Percentiles rank a stretch among this genome's conserved stretches.
Evolutionary conservation across 2,888 invertebrate genomes (phyloP).

Genomic region (Archips xylosteana): DNA sequence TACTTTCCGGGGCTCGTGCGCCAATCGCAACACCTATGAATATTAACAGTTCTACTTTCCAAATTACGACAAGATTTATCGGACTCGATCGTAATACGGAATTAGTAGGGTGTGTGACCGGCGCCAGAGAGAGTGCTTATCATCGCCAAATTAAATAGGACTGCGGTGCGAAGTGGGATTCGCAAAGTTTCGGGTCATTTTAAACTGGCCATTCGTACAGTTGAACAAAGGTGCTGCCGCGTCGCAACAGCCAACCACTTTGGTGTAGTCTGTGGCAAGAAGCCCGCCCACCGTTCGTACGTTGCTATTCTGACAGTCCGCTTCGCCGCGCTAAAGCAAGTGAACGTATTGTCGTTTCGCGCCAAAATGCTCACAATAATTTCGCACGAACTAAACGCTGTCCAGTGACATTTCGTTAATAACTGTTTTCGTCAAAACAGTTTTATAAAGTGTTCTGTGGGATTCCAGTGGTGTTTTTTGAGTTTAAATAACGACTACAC

Average conservation of each 20-base stretch:
- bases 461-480: conserved; percentile 60
- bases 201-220: neutral
- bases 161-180: neutral
- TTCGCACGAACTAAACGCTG: conserved; percentile 32
- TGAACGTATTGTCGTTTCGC: conserved; percentile 59
- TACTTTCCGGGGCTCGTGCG: conserved; percentile 2
- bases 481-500: conserved; percentile 61
- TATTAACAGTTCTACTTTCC: conserved; percentile 3
- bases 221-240: conserved; percentile 44
- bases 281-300: conserved; percentile 46
- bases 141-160: neutral
- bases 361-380: conserved; percentile 56
- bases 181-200: neutral
- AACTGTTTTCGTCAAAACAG: conserved; percentile 22
- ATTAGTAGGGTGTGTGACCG: conserved; percentile 15
- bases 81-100: conserved; percentile 11
- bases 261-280: conserved; percentile 28
- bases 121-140: conserved; percentile 12
- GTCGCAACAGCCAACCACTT: conserved; percentile 48
- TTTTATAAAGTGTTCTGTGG: conserved; percentile 58
- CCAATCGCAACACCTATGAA: neutral
- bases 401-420: conserved; percentile 16
- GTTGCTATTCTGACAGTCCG: conserved; percentile 51
- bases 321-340: conserved; percentile 57
- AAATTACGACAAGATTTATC: conserved; percentile 10